Base-by-base conservation (phyloP, 2,888 invertebrate species). In the Brachynemurus nebulosus region DNA sequence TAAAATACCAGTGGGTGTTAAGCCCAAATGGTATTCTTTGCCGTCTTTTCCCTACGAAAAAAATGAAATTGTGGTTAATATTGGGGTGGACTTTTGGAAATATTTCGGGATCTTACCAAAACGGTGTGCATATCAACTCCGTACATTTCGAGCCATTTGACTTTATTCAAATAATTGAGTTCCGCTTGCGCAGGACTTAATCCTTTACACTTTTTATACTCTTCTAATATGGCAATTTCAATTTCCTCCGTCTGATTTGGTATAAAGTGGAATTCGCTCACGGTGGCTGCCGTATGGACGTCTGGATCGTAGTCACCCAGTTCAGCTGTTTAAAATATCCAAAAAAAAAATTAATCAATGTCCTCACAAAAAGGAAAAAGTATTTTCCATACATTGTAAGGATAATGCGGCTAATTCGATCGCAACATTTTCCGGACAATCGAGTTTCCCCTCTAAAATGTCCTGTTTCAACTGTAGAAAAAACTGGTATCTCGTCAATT, bases 51-150 rank as follows among this genome's bases (percentile, higher is more conserved):
- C 96, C 76, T 78, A 56, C 34, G 64, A 54, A 52, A 50, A 19
- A 42, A 21, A 27, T 44, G 40, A 20, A 33, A 41, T 11, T 11
- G 25, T 34, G 4, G 44, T 47, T 33, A 20, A 23, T 36, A 36
- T 36, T 14, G 27, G 27, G 27, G 2, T 27, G 9, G 2, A 2
- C 27, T 9, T n/a, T n/a, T n/a, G n/a, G n/a, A n/a, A n/a, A n/a
- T n/a, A n/a, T n/a, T n/a, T n/a, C n/a, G n/a, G n/a, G n/a, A 1
- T 53, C 62, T 61, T 64, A 80, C 80, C 60, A 92, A 70, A 36
- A 97, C 97, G 52, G 81, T 90, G 63, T 97, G 96, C 89, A 95
- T 95, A 61, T 98, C 97, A 43, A 98, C 96, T 45, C 97, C 98
- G 67, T 96, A 99, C 89, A 93, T 90, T 66, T 97, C 96, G 54